phyloP scores from a whole-genome alignment of 2,113 vertebrate genomes.

The Speoplatyrhinus poulsoni region DNA sequence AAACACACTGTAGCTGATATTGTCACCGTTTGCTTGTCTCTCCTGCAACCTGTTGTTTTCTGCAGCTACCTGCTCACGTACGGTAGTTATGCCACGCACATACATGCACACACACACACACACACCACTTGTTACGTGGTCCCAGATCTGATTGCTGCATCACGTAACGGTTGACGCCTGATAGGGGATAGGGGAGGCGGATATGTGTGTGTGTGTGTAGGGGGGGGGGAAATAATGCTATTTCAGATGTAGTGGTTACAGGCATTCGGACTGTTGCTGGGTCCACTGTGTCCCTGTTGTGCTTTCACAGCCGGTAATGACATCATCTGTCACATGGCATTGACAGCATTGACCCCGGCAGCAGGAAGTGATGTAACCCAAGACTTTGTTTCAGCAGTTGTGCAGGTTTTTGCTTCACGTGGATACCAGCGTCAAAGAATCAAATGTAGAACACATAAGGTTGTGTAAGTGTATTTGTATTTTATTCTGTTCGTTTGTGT shows the following conservation, averaged over 20 bases:
- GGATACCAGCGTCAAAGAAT: too few relatives aligned
- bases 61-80: neutral
- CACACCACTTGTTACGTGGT: neutral
- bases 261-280: too few relatives aligned
- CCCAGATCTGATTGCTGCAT: neutral
- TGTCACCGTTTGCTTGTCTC: neutral
- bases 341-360: too few relatives aligned
- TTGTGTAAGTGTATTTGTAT: too few relatives aligned
- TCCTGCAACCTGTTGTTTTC: neutral
- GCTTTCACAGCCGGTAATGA: too few relatives aligned
- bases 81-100: neutral
- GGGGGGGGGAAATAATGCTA: neutral
- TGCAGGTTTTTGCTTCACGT: too few relatives aligned
- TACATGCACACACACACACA: neutral
- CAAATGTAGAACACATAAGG: too few relatives aligned
- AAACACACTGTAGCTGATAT: neutral
- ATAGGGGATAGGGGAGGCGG: neutral
- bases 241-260: neutral
- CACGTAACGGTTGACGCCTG: neutral
- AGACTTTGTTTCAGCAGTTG: too few relatives aligned
- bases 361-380: too few relatives aligned
- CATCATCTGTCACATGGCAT: too few relatives aligned
- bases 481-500: too few relatives aligned
- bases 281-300: too few relatives aligned
- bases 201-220: slow-evolving; percentile 29